Conservation (phyloP, 2,888 invertebrate genomes). For the Smittia sp. region DNA sequence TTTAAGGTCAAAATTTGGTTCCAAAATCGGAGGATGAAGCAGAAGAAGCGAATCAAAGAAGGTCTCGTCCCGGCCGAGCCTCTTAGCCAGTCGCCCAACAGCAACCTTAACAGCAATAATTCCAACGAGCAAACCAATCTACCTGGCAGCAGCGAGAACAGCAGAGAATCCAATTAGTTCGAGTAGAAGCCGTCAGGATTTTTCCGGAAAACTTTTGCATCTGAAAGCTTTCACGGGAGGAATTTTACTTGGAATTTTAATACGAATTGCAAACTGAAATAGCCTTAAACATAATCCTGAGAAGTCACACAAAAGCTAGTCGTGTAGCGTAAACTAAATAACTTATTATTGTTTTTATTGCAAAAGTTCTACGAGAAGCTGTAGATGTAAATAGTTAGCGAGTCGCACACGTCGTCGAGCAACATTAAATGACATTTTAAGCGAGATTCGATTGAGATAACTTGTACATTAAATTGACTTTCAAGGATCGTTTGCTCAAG, state of each 20-base stretch:
- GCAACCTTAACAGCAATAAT: slow-evolving; percentile 39
- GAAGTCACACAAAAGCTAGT: slow-evolving; percentile 27
- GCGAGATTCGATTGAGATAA: not conserved
- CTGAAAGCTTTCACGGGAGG: not conserved
- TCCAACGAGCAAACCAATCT: slow-evolving; percentile 44
- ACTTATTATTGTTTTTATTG: slow-evolving; percentile 26
- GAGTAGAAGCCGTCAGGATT: not conserved
- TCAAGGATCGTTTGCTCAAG: slow-evolving; percentile 7
- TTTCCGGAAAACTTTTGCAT: not conserved
- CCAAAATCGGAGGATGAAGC: slow-evolving; percentile 97
- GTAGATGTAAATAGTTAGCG: slow-evolving; percentile 21
- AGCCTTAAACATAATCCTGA: slow-evolving; percentile 12
- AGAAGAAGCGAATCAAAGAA: slow-evolving; percentile 95
- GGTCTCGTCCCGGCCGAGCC: slow-evolving; percentile 70
- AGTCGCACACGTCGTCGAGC: not conserved
- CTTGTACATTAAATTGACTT: not conserved
- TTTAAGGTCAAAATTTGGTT: slow-evolving; percentile 90
- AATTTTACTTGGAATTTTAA: not conserved
- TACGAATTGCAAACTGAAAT: not conserved
- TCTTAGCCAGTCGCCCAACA: slow-evolving; percentile 55
- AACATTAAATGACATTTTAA: slow-evolving; percentile 14
- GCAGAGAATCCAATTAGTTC: slow-evolving; percentile 65
- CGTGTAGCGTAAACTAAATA: not conserved
- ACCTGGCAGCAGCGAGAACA: slow-evolving; percentile 66
- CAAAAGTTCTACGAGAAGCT: not conserved